Evolutionary conservation across 2,797 vertebrate species (phyloP), one percentile per base, ranked within the genome.

Genomic region (Limnodromus scolopaceus): DNA sequence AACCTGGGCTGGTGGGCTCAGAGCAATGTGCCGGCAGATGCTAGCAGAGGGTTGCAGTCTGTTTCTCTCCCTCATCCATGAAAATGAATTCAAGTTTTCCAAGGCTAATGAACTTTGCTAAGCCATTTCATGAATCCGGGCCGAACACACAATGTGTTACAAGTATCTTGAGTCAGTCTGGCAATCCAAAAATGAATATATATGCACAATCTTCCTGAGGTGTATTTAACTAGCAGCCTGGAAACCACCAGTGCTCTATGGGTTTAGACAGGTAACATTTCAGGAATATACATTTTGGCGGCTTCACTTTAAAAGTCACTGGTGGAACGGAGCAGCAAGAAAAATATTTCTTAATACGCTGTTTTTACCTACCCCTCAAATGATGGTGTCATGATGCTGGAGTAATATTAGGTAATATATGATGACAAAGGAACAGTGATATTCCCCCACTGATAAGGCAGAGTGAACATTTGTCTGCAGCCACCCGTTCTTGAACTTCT

Each of bases 401-500:
- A 76, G 65, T 69, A 88, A 74, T 88, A 84, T 65, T 92, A 55
- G 57, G 85, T 87, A 68, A 93, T 58, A 17, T 25, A 74, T 25
- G 36, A 19, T 54, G 60, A 82, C 69, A 51, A 74, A 85, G 41
- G 65, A 69, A 53, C 0, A 4, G 57, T 87, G 72, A 6, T 87
- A 77, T 32, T 87, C 11, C 30, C 25, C 27, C 14, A n/a, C 25
- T 69, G 87, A 71, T 83, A 89, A 83, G 69, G 30, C 78, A 94
- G 54, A 58, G 39, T 0, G 6, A 89, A 79, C 46, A 86, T 84
- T 90, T 80, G 25, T 87, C 75, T 93, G 49, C 53, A 75, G 87
- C 83, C 93, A 87, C 93, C 91, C 88, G 68, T 49, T 94, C 86
- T 85, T 92, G 87, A 97, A 93, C 74, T 89, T 91, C 65, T 51